Base-by-base conservation (phyloP, 1,140 invertebrate genomes). In the Probaryconus sp. region DNA sequence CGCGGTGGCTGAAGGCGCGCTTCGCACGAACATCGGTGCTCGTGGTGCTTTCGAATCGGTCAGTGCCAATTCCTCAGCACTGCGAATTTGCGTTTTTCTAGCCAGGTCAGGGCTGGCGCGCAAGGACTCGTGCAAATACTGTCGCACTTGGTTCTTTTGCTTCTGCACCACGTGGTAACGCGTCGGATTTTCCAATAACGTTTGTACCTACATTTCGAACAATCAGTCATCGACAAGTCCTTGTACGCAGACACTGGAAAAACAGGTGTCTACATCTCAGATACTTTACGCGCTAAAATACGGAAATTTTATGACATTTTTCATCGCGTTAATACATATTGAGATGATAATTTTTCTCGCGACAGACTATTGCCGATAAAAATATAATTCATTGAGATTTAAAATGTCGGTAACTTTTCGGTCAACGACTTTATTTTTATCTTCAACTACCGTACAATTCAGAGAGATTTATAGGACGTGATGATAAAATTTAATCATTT, bases 101-200 rank as follows among this genome's bases (percentile, higher is more conserved):
- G 14, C 33, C 48, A n/a, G 48, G 33, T 69, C 72, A 60, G 69
- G 74, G 30, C 30, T 76, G 3, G 70, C 79, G 9, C 81, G 91
- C 77, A 93, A 92, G 13, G 93, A 94, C 82, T 94, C 93, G 83
- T 92, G 93, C 14, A 97, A 89, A 86, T 94, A 97, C 82, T 95
- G 92, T 5, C 93, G 91, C 26, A 97, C 94, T 88, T 97, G 95
- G 80, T 92, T 94, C 81, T 95, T 94, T 83, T 96, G 94, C 76
- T 94, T 96, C 87, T 97, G 93, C 51, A 95, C 93, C 55, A 97
- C 94, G 89, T 97, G 95, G 87, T 97, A 97, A 71, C 92, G 90
- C 11, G 96, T 97, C 37, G 96, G 96, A 87, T 97, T 96, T 84
- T 96, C 94, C 80, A 97, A 86, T 63, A 93, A 90, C 13, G 95